Percentiles rank a stretch among this genome's conserved stretches.
phyloP scores from a whole-genome alignment of 2,888 invertebrate genomes.

The Drosophila leonis region DNA sequence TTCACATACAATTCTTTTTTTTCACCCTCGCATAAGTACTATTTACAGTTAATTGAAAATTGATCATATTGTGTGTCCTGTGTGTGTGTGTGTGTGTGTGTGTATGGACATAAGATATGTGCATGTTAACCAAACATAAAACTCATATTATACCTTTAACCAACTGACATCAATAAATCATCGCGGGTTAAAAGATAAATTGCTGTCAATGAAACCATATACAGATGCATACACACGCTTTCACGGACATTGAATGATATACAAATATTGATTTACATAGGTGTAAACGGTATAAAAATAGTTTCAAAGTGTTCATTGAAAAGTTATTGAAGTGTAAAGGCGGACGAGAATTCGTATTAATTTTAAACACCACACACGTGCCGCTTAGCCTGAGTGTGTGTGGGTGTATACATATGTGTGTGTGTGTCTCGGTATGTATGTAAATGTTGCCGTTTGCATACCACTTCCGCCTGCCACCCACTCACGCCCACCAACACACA shows the following conservation, averaged over 20 bases:
- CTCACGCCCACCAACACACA: slow-evolving; percentile 14
- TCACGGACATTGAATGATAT: slow-evolving; percentile 21
- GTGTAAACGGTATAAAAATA: slow-evolving; percentile 76
- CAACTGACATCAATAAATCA: slow-evolving; percentile 63
- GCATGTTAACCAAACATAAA: slow-evolving; percentile 39
- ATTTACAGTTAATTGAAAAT: slow-evolving; percentile 7
- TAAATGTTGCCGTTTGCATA: slow-evolving; percentile 45
- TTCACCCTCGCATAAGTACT: not conserved
- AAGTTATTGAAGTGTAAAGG: slow-evolving; percentile 74
- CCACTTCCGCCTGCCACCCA: slow-evolving; percentile 20
- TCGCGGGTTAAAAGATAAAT: slow-evolving; percentile 53
- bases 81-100: not conserved
- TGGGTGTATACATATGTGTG: slow-evolving; percentile 11
- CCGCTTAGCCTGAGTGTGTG: slow-evolving; percentile 5
- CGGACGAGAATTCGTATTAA: slow-evolving; percentile 64
- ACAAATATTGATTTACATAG: slow-evolving; percentile 50
- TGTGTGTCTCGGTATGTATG: not conserved
- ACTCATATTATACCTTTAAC: slow-evolving; percentile 33
- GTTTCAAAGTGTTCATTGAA: slow-evolving; percentile 79
- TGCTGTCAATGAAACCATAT: slow-evolving; percentile 46
- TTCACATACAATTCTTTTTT: not conserved
- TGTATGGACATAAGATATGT: slow-evolving; percentile 25
- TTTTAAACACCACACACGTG: slow-evolving; percentile 59
- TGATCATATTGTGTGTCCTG: slow-evolving; percentile 1
- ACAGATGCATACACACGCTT: slow-evolving; percentile 5